Base-by-base conservation (phyloP, 2,797 vertebrate genomes). In the Melanogrammus aeglefinus region DNA sequence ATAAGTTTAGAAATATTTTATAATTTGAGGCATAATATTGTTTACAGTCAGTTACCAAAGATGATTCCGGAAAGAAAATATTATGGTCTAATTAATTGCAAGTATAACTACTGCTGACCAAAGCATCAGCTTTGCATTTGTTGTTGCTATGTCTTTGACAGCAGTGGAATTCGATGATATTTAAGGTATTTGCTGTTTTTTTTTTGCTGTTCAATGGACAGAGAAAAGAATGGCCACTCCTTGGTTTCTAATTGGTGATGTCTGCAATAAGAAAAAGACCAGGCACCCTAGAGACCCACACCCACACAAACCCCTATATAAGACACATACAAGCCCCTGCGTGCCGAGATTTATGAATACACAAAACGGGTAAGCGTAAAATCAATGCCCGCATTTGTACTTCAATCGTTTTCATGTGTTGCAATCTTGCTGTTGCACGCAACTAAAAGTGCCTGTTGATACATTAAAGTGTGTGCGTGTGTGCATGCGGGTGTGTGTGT, bases 261-360 rank as follows among this genome's bases (percentile, higher is more conserved):
- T 63, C 57, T 63, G 57, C 57, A 57, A 24, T 63, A 24, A 63
- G 57, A 18, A 63, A 57, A n/a, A 24, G 6, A 63, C 47, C 18
- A 57, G 47, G 18, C 47, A n/a, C 57, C 41, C 39, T 39, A 77
- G 36, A 47, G 39, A 47, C 38, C 36, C 69, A 71, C 47, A 69
- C 35, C 27, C 72, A 73, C 72, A 73, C 72, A 73, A 18, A 73
- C 35, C 21, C 72, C 29, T 33, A 72, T 33, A 21, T 33, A 29
- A 27, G 1, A n/a, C 66, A 77, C 44, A 78, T 73, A 74, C 31
- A 51, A 24, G 73, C 70, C 57, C 47, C 16, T 21, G 47, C 6
- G 18, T 18, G 16, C 44, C 3, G 18, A 63, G 57, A 63, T 63
- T n/a, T 24, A 63, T 63, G 57, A 63, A 63, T 63, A 63, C 57